These are phyloP conservation scores for Epinephelus lanceolatus DNA, from an alignment of 2,113 vertebrate species.

Conservation along the genomic window DNA sequence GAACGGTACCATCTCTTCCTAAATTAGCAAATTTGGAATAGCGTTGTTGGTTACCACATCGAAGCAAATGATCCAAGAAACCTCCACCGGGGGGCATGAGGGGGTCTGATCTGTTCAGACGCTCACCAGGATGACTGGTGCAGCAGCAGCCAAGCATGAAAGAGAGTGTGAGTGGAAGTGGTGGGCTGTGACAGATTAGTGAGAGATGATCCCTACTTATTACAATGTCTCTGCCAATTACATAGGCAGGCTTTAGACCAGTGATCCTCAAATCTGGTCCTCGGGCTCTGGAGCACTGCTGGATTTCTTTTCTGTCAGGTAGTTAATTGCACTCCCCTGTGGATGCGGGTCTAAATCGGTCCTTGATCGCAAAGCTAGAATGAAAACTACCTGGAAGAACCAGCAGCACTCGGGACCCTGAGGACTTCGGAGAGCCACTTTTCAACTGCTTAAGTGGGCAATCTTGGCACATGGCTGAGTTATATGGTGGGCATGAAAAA, in stretches of 20 bases:
- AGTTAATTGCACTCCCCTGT: conserved; percentile 65
- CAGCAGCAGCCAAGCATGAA: conserved; percentile 62
- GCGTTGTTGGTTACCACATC: conserved; percentile 25
- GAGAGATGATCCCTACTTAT: conserved; percentile 78
- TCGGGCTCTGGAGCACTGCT: conserved; percentile 43
- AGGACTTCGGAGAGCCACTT: conserved; percentile 44
- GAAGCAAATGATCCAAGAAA: conserved; percentile 30
- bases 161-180: conserved; percentile 63
- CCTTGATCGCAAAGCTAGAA: conserved; percentile 51
- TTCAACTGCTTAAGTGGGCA: conserved; percentile 33
- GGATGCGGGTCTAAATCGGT: conserved; percentile 44
- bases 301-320: conserved; percentile 59
- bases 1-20: conserved; percentile 23
- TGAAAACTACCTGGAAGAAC: conserved; percentile 48
- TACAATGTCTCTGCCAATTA: conserved; percentile 78
- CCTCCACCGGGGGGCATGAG: conserved; percentile 39
- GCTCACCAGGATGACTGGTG: conserved; percentile 41
- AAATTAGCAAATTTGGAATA: conserved; percentile 53
- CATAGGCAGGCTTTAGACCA: conserved; percentile 65
- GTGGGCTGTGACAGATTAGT: conserved; percentile 77
- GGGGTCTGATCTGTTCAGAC: conserved; percentile 37
- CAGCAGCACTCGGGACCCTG: conserved; percentile 28
- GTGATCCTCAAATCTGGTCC: conserved; percentile 67
- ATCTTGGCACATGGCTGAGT: conserved; percentile 22
- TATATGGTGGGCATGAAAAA: conserved; percentile 13